Conservation (phyloP, 1,140 invertebrate species). For the Scaptomyza graminum region DNA sequence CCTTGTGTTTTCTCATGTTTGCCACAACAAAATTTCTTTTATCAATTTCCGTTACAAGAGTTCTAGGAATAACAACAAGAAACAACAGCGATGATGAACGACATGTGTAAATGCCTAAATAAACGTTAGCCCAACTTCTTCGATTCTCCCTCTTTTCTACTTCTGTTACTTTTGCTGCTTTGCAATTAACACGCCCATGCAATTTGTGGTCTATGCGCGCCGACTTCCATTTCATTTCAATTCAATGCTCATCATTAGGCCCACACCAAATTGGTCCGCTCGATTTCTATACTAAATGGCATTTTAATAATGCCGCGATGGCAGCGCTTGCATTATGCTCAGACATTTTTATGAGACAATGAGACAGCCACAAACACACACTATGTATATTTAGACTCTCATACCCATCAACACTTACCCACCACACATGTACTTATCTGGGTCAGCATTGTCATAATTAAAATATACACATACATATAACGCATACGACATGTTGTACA, state of each 20-base stretch:
- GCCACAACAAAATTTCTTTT: slow-evolving; percentile 75
- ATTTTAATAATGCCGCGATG: slow-evolving; percentile 38
- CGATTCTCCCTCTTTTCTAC: slow-evolving; percentile 10
- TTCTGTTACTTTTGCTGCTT: slow-evolving; percentile 13
- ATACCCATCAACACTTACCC: not conserved
- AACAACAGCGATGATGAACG: slow-evolving; percentile 17
- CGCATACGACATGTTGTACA: slow-evolving; percentile 59
- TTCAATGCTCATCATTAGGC: slow-evolving; percentile 18
- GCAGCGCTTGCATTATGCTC: slow-evolving; percentile 18
- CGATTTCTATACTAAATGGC: slow-evolving; percentile 30
- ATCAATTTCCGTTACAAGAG: slow-evolving; percentile 74
- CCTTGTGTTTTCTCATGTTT: slow-evolving; percentile 11
- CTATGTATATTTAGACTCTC: not conserved
- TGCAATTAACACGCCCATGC: slow-evolving; percentile 35
- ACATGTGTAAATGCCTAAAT: slow-evolving; percentile 66
- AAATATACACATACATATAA: slow-evolving; percentile 45
- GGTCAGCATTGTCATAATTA: slow-evolving; percentile 60
- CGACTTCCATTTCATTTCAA: not conserved
- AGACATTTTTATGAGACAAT: slow-evolving; percentile 25
- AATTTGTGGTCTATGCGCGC: slow-evolving; percentile 30
- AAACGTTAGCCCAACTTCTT: slow-evolving; percentile 52
- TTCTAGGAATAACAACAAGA: slow-evolving; percentile 25
- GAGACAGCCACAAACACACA: not conserved
- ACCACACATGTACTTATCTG: slow-evolving; percentile 2
- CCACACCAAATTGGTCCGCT: slow-evolving; percentile 33